phyloP scores from a whole-genome alignment of 2,113 vertebrate species.

The Pedetes capensis region DNA sequence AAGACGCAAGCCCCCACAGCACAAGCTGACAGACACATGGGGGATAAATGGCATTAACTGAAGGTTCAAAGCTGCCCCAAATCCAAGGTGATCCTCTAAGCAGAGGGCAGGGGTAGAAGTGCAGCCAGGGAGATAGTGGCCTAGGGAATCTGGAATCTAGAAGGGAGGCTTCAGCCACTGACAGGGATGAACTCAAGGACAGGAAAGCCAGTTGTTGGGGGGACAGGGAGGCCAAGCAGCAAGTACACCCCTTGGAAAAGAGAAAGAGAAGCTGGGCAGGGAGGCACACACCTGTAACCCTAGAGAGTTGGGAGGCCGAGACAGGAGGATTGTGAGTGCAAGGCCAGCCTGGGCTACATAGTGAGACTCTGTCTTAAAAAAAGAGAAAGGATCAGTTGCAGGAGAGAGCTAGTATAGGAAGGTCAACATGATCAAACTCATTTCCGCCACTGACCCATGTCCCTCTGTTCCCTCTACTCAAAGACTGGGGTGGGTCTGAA shows the following conservation, averaged over 20 bases:
- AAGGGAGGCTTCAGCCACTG: rapidly evolving
- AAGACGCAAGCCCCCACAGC: too few species aligned
- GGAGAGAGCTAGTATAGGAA: not conserved
- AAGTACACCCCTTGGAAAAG: not conserved
- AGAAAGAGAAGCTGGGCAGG: too few species aligned
- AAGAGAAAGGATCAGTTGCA: not conserved
- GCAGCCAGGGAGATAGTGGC: not conserved
- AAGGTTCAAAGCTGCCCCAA: not conserved
- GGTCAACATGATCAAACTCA: too few species aligned
- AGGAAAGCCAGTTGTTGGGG: not conserved
- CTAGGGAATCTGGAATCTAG: not conserved
- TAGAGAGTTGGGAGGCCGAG: too few species aligned
- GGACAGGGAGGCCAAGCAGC: not conserved
- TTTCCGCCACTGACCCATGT: not conserved
- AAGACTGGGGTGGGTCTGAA: not conserved
- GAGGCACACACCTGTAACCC: too few species aligned
- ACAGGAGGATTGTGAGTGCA: too few species aligned
- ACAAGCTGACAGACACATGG: too few species aligned
- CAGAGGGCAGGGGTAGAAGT: not conserved
- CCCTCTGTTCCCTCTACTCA: not conserved
- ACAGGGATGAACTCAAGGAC: not conserved
- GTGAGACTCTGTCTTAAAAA: too few species aligned
- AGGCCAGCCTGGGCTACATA: too few species aligned
- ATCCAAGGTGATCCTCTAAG: not conserved
- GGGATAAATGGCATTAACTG: not conserved